These are phyloP conservation scores for Agrotis clavis DNA, from an alignment of 2,888 invertebrate genomes.

Conservation along the genomic window DNA sequence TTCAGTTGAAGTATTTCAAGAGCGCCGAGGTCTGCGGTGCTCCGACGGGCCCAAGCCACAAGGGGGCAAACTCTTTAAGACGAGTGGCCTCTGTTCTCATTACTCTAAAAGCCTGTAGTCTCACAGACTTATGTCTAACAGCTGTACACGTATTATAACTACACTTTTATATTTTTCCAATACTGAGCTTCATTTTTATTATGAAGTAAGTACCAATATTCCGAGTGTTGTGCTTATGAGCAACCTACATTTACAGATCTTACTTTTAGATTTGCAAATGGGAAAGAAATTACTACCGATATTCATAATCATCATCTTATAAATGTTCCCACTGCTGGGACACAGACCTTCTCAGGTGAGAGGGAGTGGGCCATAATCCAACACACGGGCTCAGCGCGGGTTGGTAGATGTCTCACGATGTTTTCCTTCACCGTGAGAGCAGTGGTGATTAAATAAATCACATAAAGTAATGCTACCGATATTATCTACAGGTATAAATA, in stretches of 20 bases:
- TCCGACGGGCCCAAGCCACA: slow-evolving; percentile 44
- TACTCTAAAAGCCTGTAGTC: slow-evolving; percentile 59
- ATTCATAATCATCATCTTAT: too few species aligned
- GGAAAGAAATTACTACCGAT: background rate
- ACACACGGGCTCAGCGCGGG: too few species aligned
- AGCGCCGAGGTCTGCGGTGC: slow-evolving; percentile 40
- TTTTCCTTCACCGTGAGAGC: too few species aligned
- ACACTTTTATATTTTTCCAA: slow-evolving; percentile 42
- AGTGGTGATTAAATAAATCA: too few species aligned
- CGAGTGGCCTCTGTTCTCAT: slow-evolving; percentile 61
- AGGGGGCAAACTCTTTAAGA: slow-evolving; percentile 54
- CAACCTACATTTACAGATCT: background rate
- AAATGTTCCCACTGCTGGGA: too few species aligned
- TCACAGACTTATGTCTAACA: slow-evolving; percentile 31
- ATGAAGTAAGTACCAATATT: slow-evolving; percentile 4
- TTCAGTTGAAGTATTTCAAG: slow-evolving; percentile 16
- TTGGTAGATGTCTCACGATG: too few species aligned
- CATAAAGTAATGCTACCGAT: too few species aligned
- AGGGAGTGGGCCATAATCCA: too few species aligned
- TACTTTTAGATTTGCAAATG: slow-evolving; percentile 19
- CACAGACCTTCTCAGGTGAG: too few species aligned
- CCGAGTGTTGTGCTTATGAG: background rate
- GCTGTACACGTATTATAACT: slow-evolving; percentile 12
- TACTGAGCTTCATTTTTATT: slow-evolving; percentile 30
- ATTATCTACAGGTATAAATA: too few species aligned